Evolutionary conservation across 2,888 invertebrate species (phyloP).

Genomic region (Biston stratarius): DNA sequence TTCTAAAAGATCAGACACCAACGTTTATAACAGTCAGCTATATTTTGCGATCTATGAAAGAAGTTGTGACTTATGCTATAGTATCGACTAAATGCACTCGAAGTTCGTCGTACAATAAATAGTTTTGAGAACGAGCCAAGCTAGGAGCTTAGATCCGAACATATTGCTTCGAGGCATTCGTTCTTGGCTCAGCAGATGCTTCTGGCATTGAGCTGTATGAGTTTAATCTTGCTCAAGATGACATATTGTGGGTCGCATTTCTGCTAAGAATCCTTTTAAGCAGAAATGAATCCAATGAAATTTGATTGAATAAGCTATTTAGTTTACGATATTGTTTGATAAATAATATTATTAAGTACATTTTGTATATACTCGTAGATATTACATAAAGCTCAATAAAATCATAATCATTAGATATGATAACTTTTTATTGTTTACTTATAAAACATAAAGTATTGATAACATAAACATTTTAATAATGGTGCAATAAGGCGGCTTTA

Average conservation of each 20-base stretch:
- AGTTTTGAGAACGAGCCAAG: slow-evolving; percentile 45
- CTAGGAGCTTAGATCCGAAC: slow-evolving; percentile 42
- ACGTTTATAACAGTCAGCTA: no score
- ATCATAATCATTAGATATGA: no score
- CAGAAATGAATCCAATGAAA: no score
- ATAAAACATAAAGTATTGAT: no score
- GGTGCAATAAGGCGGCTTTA: no score
- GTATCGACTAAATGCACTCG: not conserved
- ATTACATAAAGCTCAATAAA: no score
- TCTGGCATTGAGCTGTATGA: slow-evolving; percentile 40
- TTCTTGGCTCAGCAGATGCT: slow-evolving; percentile 37
- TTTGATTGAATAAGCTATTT: not conserved
- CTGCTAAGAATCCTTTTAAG: not conserved
- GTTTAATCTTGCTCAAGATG: slow-evolving; percentile 37
- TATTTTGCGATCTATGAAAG: no score
- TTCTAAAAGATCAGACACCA: no score
- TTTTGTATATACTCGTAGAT: no score
- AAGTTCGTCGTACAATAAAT: slow-evolving; percentile 43
- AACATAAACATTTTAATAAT: no score
- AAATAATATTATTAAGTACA: not conserved
- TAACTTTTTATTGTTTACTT: no score
- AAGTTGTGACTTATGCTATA: no score
- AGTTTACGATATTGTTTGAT: not conserved
- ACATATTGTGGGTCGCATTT: slow-evolving; percentile 18
- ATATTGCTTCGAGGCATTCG: slow-evolving; percentile 40